These are phyloP conservation scores for Adineta ricciae DNA, from an alignment of 2,888 invertebrate genomes.

Conservation along the genomic window DNA sequence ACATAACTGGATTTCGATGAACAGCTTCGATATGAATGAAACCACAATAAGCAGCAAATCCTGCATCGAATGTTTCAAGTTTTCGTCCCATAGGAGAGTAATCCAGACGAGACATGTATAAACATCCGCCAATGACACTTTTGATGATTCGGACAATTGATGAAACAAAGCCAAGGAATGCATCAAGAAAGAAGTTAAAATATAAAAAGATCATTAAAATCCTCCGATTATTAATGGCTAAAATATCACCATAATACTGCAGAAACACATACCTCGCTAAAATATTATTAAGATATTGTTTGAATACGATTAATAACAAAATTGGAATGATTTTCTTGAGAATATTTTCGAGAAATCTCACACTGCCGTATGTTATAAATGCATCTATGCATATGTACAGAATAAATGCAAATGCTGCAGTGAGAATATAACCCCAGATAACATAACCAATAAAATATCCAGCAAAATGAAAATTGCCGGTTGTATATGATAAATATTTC, in stretches of 20 bases:
- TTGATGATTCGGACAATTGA: not conserved
- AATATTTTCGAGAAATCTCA: not conserved
- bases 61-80: not conserved
- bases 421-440: not conserved
- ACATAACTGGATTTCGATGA: not conserved
- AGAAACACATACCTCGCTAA: not conserved
- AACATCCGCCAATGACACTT: not conserved
- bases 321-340: not conserved
- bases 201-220: constrained; percentile 12
- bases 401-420: not conserved
- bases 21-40: not conserved
- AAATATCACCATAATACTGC: not conserved
- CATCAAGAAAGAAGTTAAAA: not conserved
- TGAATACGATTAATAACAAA: not conserved
- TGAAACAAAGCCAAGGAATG: not conserved
- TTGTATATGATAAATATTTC: not conserved
- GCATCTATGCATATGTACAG: not conserved
- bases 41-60: not conserved
- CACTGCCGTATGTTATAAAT: not conserved
- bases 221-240: not conserved
- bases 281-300: not conserved
- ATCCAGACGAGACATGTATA: not conserved
- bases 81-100: constrained; percentile 3
- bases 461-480: not conserved
- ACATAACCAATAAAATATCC: not conserved